Evolutionary conservation across 2,797 vertebrate species (phyloP), one percentile per base, ranked within the genome.

Genomic region (Salmo trutta): DNA sequence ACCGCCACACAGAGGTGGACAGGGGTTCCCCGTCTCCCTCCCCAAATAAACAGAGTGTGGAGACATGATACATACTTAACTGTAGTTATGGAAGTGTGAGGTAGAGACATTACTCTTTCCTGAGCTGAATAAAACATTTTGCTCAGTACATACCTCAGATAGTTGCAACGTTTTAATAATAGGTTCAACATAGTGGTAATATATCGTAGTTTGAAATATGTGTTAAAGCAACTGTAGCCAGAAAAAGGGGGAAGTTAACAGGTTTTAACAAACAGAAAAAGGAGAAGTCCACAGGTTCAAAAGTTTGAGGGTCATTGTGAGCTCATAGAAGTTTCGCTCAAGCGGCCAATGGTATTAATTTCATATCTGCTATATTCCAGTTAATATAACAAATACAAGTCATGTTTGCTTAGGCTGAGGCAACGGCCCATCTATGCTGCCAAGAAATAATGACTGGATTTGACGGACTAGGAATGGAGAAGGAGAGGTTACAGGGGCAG

Each of bases 1-100:
- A 77, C 70, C 73, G 81, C 73, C 74, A 81, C 74, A 41, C 76
- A 51, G 65, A 31, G 15, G 16, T 16, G 15, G 66, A 68, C n/a
- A 64, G 59, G 59, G 21, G 21, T 24, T 64, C 59, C 59, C 59
- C 12, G 1, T 24, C 21, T 19, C 3, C 1, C 59, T 7, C 24
- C 10, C 59, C 24, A 64, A 12, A 24, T 3, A 62, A 62, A 62
- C 21, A 64, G n/a, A 24, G 41, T 47, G 10, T 47, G 41, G 21
- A 24, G 7, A 64, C 59, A 64, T 24, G 59, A 64, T 24, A 64
- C 21, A 24, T 24, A 10, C 12, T 27, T 14, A 12, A 47, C 41
- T 47, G 41, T 64, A 24, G 59, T 64, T 64, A 12, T 64, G 21
- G n/a, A 24, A 47, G 41, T 47, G 41, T 12, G 41, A 47, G 41